Evolutionary conservation across 1,140 invertebrate species (phyloP).

Genomic region (Hylaeus anthracinus): DNA sequence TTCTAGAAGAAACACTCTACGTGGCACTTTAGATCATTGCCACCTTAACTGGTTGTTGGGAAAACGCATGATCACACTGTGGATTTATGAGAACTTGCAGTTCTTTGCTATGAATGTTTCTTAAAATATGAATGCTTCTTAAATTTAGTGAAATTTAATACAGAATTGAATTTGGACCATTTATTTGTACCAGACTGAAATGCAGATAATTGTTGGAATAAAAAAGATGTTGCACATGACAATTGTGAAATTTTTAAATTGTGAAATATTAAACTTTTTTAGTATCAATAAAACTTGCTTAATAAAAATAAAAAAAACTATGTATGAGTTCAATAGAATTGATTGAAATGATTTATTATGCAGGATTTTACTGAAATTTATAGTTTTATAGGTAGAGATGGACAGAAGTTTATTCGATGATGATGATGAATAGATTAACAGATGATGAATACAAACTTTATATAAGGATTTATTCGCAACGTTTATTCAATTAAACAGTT

Average conservation of each 20-base stretch:
- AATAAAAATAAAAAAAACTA: neutral
- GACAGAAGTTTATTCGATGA: too few relatives aligned
- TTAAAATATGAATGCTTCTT: neutral
- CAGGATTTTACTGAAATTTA: too few relatives aligned
- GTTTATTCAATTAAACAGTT: too few relatives aligned
- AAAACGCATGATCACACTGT: conserved; percentile 92
- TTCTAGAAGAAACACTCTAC: conserved; percentile 94
- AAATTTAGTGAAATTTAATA: neutral
- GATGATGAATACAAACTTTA: too few relatives aligned
- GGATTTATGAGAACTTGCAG: conserved; percentile 96
- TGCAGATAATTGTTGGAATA: neutral
- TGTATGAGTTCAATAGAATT: neutral
- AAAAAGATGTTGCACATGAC: conserved; percentile 3
- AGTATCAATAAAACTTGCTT: conserved; percentile 12
- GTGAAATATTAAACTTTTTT: neutral
- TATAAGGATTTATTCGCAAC: too few relatives aligned
- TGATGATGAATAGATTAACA: too few relatives aligned
- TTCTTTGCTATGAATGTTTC: conserved; percentile 93
- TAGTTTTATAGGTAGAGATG: too few relatives aligned
- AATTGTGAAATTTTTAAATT: neutral
- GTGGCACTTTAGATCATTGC: conserved; percentile 97
- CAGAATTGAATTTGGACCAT: neutral
- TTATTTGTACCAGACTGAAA: conserved; percentile 7
- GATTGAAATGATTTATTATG: too few relatives aligned
- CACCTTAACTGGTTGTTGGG: conserved; percentile 96